Conservation (phyloP, 2,113 vertebrate species). For the Calidris pygmaea region DNA sequence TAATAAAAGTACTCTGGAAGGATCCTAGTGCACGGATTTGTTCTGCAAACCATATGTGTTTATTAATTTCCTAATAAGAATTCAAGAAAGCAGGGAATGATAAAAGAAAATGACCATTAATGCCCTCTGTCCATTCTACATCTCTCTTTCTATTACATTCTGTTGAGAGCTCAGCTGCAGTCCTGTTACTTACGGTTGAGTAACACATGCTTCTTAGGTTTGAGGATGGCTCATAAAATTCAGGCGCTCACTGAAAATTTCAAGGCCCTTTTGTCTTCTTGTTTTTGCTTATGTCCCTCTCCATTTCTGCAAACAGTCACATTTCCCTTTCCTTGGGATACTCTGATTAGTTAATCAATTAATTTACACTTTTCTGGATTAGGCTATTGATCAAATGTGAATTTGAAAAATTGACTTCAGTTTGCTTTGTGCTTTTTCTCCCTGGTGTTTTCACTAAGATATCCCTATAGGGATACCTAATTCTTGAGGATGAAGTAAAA, state of each 20-base stretch:
- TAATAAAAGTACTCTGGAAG: constrained; percentile 1
- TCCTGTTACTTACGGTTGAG: neutral
- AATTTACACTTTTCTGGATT: neutral
- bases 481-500: neutral
- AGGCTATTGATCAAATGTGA: neutral
- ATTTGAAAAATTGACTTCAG: neutral
- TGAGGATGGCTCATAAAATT: neutral
- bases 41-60: constrained; percentile 1
- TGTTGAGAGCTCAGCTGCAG: neutral
- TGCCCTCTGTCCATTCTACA: neutral
- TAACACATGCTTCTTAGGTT: neutral
- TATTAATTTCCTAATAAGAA: constrained; percentile 39
- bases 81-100: neutral
- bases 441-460: neutral
- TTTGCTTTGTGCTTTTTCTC: neutral
- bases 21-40: neutral
- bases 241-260: neutral
- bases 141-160: neutral
- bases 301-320: neutral
- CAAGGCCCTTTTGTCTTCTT: neutral
- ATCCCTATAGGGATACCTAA: neutral
- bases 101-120: neutral
- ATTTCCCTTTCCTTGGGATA: neutral
- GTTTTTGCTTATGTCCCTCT: neutral
- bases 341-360: neutral